These are phyloP conservation scores for Fragum sueziense DNA, from an alignment of 2,888 invertebrate species.

Conservation along the genomic window DNA sequence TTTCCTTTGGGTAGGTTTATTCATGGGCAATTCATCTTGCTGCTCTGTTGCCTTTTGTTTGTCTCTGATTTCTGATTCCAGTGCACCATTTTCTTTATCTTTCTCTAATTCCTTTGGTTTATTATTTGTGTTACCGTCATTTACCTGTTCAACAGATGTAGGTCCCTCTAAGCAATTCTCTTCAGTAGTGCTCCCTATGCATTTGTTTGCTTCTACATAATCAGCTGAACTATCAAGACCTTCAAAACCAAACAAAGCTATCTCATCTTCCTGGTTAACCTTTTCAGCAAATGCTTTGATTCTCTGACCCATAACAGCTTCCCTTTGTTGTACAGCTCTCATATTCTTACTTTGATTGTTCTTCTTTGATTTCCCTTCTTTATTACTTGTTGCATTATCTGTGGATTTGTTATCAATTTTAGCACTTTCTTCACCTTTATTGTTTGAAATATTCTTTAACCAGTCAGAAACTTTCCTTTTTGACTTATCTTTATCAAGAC, in stretches of 20 bases:
- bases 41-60: not conserved
- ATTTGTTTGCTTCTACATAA: not conserved
- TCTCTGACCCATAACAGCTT: conserved; percentile 44
- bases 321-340: conserved; percentile 9
- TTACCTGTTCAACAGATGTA: not conserved
- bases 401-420: not conserved
- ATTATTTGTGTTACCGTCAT: not conserved
- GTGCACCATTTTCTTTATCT: not conserved
- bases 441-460: conserved; percentile 38
- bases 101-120: not conserved
- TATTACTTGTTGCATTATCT: not conserved
- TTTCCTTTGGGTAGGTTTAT: conserved; percentile 35
- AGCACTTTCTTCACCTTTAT: not conserved
- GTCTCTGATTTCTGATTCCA: not conserved
- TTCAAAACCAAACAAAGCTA: conserved; percentile 39
- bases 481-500: conserved; percentile 22
- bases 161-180: too few species aligned
- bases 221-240: not conserved
- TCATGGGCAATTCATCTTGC: not conserved
- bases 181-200: not conserved
- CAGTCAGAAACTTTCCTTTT: conserved; percentile 50
- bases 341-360: conserved; percentile 12
- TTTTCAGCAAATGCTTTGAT: conserved; percentile 40
- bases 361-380: not conserved
- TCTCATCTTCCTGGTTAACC: conserved; percentile 22